Conservation (phyloP, 2,113 vertebrate genomes). For the Axis porcinus region DNA sequence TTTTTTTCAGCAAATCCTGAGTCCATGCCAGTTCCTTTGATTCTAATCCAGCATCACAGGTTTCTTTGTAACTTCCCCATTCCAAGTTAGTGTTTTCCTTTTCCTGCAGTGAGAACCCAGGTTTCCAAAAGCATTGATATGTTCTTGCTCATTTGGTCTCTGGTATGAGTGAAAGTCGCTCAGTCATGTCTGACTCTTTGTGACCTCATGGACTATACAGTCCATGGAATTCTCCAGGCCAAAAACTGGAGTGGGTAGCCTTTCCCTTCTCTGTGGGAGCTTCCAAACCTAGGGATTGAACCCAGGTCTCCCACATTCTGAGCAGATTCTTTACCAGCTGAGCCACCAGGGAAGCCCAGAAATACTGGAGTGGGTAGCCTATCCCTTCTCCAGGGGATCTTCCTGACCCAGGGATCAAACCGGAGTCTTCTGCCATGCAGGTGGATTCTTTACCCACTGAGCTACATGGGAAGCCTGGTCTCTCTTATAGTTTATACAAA, state of each 20-base stretch:
- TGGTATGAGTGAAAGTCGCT: not conserved
- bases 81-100: not conserved
- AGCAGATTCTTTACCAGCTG: not conserved
- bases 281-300: not conserved
- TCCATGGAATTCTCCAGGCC: not conserved
- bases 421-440: not conserved
- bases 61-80: not conserved
- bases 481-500: not conserved
- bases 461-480: not conserved
- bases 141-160: not conserved
- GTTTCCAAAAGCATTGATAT: not conserved
- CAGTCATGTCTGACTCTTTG: not conserved
- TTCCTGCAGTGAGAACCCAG: not conserved
- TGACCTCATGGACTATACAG: not conserved
- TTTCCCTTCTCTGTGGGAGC: not conserved
- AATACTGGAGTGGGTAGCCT: not conserved
- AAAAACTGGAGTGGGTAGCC: not conserved
- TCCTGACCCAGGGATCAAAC: not conserved
- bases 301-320: not conserved
- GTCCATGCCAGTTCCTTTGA: accelerated
- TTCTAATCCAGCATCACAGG: not conserved
- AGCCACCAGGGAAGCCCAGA: not conserved
- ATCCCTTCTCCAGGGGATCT: not conserved
- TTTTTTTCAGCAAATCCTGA: not conserved
- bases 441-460: not conserved